phyloP scores from a whole-genome alignment of 2,797 vertebrate genomes.

The Neosilurus hyrtlii region DNA sequence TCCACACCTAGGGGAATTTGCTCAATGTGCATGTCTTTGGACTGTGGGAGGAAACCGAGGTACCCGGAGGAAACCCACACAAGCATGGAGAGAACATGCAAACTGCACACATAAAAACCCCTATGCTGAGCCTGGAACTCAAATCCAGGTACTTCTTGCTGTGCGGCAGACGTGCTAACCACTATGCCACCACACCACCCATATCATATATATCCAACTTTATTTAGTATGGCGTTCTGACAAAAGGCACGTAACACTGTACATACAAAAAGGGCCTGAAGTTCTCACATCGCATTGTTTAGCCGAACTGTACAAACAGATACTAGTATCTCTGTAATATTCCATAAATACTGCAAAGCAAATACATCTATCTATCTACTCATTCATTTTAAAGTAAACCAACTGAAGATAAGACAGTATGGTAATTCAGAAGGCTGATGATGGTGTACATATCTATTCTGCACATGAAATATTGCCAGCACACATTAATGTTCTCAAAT shows the following conservation, averaged over 20 bases:
- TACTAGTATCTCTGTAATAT: no score
- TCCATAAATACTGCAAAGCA: background rate
- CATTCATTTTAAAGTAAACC: background rate
- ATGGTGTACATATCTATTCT: conserved; percentile 20
- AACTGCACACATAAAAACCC: no score
- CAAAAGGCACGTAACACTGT: background rate
- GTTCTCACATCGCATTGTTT: background rate
- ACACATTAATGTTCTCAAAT: conserved; percentile 25
- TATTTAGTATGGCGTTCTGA: background rate
- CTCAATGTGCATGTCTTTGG: no score
- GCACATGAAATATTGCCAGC: conserved; percentile 33
- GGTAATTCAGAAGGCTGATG: background rate
- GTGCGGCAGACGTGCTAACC: no score
- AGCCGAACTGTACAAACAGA: background rate
- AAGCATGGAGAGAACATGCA: no score
- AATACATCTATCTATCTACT: background rate
- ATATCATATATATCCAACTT: background rate
- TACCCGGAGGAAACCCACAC: no score
- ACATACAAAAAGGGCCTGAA: background rate
- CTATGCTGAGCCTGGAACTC: no score
- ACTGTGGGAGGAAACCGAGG: no score
- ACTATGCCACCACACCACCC: no score
- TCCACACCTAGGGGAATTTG: no score
- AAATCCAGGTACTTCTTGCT: no score
- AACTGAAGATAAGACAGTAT: conserved; percentile 8